Base-by-base conservation (phyloP, 1,140 invertebrate species). In the Drosophila equinoxialis region DNA sequence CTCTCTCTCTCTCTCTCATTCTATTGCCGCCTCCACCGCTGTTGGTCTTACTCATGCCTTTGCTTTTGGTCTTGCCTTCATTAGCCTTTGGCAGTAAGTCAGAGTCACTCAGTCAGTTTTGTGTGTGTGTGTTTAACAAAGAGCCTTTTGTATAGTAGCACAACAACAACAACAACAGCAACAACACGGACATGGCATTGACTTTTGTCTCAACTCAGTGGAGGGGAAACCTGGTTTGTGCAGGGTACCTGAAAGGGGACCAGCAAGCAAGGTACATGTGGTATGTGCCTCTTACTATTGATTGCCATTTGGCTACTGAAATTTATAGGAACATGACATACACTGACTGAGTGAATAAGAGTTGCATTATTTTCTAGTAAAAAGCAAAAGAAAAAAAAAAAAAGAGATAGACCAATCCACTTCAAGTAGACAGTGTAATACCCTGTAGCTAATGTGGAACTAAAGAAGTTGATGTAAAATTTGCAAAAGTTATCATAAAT, bases 61-160 rank as follows among this genome's bases (percentile, higher is more conserved):
- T 60, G 48, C 41, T 45, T 55, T 58, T 68, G 59, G 61, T 71
- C 39, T 65, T 70, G 82, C 82, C 82, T 85, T 85, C 82, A 85
- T 85, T 85, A 85, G 82, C 82, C 82, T 86, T 85, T 85, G 82
- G 82, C 82, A 86, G 82, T 86, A 73, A 86, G 82, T 85, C 82
- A 85, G 82, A 82, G 81, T 77, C 78, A 71, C 42, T 60, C 71
- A 71, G 65, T 68, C 39, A 48, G 37, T 62, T 71, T 71, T 70
- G 48, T 77, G 77, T 30, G 30, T 30, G 30, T 81, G 58, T 78
- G 61, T 66, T 66, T 64, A 81, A 85, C 82, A 85, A 85, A 86
- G 75, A 69, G 67, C 68, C 78, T 77, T 85, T 81, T 77, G 75
- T 78, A 76, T 57, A 42, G 45, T 5, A 30, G 30, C 30, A 30